Evolutionary conservation across 2,797 vertebrate species (phyloP), one percentile per base, ranked within the genome.

Genomic region (Sternarchorhynchus goeldii): DNA sequence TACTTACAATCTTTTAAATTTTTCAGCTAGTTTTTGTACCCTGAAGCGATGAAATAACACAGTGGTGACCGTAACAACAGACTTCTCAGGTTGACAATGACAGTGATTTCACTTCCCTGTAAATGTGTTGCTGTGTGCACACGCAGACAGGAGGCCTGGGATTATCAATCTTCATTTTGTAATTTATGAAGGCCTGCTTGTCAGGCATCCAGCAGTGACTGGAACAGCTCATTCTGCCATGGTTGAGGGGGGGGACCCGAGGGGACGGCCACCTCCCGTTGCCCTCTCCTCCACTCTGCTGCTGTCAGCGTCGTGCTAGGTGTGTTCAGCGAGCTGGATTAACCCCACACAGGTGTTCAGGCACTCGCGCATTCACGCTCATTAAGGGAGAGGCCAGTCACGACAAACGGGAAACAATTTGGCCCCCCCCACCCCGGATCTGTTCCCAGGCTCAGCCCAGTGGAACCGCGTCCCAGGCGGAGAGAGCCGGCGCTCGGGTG

Each of bases 131-230:
- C 73, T 79, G 78, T 69, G 74, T 83, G 80, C 55, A 75, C 84
- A 80, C 62, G 75, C 84, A 86, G 87, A 87, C 85, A 88, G 84
- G 36, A 84, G 83, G 87, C 88, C 85, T 77, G 86, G 85, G 79
- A 58, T 88, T 85, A 93, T 93, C 92, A 93, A 93, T 93, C 93
- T 93, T 93, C 92, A 92, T 93, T 93, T 89, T 88, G 91, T 89
- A 91, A 92, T 91, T 91, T 91, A 90, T 91, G 91, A 91, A 90
- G 89, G 89, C 88, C 87, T 34, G 81, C 85, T 90, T 93, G 93
- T 93, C 93, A 92, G 88, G 91, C 87, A 91, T 92, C 93, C 91
- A 89, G 89, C 87, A 58, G 91, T 78, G 91, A 89, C 88, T 91
- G 86, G 87, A 91, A 90, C 92, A 90, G 90, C 91, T 93, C 91